Evolutionary conservation across 2,888 invertebrate species (phyloP).

Genomic region (Trichogramma dendrolimi): DNA sequence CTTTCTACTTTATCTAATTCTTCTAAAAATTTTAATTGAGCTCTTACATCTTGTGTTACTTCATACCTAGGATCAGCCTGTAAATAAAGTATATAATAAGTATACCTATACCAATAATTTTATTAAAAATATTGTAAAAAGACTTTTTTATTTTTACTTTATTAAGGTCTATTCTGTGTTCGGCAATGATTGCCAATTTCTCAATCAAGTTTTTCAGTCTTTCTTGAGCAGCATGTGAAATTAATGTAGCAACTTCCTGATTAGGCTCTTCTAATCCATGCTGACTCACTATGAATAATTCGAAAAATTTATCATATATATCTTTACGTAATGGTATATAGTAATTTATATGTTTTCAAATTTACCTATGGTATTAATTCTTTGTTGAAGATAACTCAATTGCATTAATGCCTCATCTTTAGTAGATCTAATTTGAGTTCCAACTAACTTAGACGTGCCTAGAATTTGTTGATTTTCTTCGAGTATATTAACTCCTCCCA

Average conservation of each 20-base stretch:
- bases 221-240: constrained; percentile 93
- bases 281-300: constrained; percentile 53
- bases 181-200: constrained; percentile 87
- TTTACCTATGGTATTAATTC: constrained; percentile 69
- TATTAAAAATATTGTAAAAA: not conserved
- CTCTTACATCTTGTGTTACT: constrained; percentile 80
- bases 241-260: constrained; percentile 79
- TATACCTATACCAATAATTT: not conserved
- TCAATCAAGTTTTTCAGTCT: constrained; percentile 85
- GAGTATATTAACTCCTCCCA: constrained; percentile 96
- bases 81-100: constrained; percentile 16
- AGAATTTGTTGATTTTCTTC: constrained; percentile 94
- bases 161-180: constrained; percentile 89
- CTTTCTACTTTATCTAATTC: constrained; percentile 92
- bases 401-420: constrained; percentile 88
- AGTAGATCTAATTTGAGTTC: constrained; percentile 82
- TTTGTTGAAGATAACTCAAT: constrained; percentile 70
- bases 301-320: constrained; percentile 1
- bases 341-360: not conserved
- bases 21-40: constrained; percentile 94
- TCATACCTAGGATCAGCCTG: constrained; percentile 85
- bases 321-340: not conserved
- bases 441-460: constrained; percentile 83
- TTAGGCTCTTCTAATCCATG: constrained; percentile 81
- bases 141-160: constrained; percentile 59